phyloP scores from a whole-genome alignment of 2,797 vertebrate species.

The Podargus strigoides region DNA sequence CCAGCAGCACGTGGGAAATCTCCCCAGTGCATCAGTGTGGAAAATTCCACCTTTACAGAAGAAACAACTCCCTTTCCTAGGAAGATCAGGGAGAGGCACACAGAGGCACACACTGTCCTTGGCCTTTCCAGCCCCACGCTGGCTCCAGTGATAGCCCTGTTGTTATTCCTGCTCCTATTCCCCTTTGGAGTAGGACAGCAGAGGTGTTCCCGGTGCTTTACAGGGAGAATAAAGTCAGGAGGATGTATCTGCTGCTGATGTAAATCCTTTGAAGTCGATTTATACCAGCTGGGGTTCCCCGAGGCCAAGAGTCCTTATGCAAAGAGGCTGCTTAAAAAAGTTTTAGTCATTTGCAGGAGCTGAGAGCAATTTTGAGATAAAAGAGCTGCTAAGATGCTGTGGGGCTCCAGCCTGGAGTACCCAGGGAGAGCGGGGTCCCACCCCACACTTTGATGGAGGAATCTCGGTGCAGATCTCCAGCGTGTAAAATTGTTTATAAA shows the following conservation, averaged over 20 bases:
- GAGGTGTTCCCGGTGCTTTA: not conserved
- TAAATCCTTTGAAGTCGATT: not conserved
- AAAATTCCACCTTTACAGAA: not conserved
- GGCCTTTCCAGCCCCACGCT: not conserved
- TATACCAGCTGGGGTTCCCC: slow-evolving; percentile 15
- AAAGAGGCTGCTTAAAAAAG: not conserved
- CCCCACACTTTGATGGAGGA: not conserved
- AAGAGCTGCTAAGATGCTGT: not conserved
- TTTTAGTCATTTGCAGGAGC: not conserved
- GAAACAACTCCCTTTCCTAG: not conserved
- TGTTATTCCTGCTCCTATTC: not conserved
- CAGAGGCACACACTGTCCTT: not conserved
- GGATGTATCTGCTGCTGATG: not conserved
- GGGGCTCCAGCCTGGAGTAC: not conserved
- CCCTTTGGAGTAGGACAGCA: not conserved
- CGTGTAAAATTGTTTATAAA: not conserved
- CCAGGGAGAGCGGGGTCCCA: not conserved
- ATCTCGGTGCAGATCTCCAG: slow-evolving; percentile 4
- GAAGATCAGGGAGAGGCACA: not conserved
- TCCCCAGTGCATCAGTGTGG: not conserved
- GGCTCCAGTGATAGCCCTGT: not conserved
- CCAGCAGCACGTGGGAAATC: not conserved
- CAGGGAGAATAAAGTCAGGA: not conserved
- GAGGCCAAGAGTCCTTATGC: slow-evolving; percentile 35
- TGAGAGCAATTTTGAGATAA: not conserved